Base-by-base conservation (phyloP, 2,888 invertebrate genomes). In the Rotaria macrura region DNA sequence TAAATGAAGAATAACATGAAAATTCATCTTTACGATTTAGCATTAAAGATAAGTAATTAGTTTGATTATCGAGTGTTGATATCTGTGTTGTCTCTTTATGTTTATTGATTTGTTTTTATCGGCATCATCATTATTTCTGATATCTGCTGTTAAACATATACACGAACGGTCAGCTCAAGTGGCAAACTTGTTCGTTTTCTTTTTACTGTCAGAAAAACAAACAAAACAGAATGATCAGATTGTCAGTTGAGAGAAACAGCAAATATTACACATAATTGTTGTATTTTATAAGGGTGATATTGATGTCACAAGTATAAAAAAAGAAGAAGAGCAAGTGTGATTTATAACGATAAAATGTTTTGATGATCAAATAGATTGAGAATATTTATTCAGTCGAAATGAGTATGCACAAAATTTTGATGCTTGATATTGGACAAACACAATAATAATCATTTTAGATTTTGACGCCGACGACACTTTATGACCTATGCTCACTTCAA, bases 321-420 rank as follows among this genome's bases (percentile, higher is more conserved):
- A 54, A 54, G 54, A 65, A 65, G 65, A 65, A 65, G 65, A 34
- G 34, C 17, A 65, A 65, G 65, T 65, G 65, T 65, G 65, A 65
- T 65, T 65, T 65, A 65, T 65, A 65, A 65, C 65, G 34, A 65
- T 65, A 29, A 34, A 65, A 29, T 65, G 65, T 65, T 65, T 65
- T 65, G 65, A 65, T 65, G 34, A 65, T 65, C 65, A 65, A 65
- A 65, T 65, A 65, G 34, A 65, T 65, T 34, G 65, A 65, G 65
- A 65, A 34, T 65, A 65, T 65, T 65, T 65, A 65, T 65, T 65
- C 14, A 65, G 65, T 65, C 20, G 65, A 65, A 65, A 29, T 65
- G 29, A 65, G 34, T 34, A 65, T 38, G 34, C 34, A 65, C 34
- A 65, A 34, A 10, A 65, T 65, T 65, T 38, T 65, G 17, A 38